Evolutionary conservation across 2,113 vertebrate genomes (phyloP), one percentile per base, ranked within the genome.

Genomic region (Xiphorhynchus elegans): DNA sequence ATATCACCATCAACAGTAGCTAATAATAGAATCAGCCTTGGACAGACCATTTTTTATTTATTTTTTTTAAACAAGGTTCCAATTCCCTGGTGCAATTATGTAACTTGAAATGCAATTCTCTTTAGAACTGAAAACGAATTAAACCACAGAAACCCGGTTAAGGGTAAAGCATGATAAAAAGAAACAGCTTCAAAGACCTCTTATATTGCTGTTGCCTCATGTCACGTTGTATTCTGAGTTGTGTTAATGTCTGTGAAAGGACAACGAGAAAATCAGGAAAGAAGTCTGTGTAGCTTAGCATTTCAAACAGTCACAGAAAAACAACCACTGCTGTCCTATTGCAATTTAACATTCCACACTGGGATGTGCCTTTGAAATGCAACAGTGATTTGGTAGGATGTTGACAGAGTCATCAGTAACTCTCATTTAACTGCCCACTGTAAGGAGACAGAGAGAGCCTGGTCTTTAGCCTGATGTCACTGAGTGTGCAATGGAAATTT

Each of bases 51-150:
- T 40, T 69, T 75, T 55, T 47, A 23, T 8, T 25, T 15, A 53
- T 49, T 63, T 59, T 55, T 18, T 64, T 86, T 42, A 11, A 84
- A 95, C 12, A 95, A 82, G 84, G 29, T 88, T 97, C 93, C 89
- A 96, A 94, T 96, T 97, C 96, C 95, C 93, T 62, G 33, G 42
- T 95, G 81, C 79, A 96, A 97, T 98, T 98, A 98, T 59, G 46
- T 81, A 95, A 97, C 69, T 95, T 96, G 95, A 97, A 97, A 97
- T 89, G 89, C 53, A 97, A 97, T 97, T 97, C 79, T 97, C 84
- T 58, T 93, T 42, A 85, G 96, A 97, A 97, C 84, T 44, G 93
- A 94, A 97, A 97, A 97, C 84, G 85, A 98, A 95, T 98, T 97
- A 97, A 80, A 97, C 87, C 82, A 97, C 84, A 96, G 84, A 97